These are phyloP conservation scores for Ormyrus labotus DNA, from an alignment of 2,888 invertebrate genomes.

Conservation along the genomic window DNA sequence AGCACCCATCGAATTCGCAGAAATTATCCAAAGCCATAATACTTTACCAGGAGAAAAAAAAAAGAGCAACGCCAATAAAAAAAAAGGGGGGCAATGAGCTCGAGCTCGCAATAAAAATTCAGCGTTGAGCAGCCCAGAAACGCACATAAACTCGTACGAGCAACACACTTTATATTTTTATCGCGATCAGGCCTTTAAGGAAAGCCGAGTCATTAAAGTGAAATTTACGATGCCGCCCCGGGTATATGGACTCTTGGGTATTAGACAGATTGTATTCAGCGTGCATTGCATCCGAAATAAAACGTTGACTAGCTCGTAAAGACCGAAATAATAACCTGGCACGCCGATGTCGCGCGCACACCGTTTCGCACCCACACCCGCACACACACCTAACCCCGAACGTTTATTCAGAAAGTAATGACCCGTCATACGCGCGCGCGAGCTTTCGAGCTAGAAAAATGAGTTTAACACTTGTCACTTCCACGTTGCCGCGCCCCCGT, in stretches of 20 bases:
- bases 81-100: not conserved
- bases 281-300: conserved; percentile 36
- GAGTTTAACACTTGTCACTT: conserved; percentile 51
- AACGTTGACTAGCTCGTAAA: conserved; percentile 50
- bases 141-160: not conserved
- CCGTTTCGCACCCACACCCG: too few species aligned
- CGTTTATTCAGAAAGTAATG: conserved; percentile 53
- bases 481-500: conserved; percentile 17
- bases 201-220: conserved; percentile 4
- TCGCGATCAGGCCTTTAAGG: conserved; percentile 6
- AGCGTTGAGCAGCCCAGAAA: not conserved
- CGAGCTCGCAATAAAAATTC: conserved; percentile 25
- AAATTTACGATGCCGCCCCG: conserved; percentile 13
- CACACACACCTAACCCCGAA: not conserved
- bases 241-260: not conserved
- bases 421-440: conserved; percentile 42
- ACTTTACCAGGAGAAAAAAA: not conserved
- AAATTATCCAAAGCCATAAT: too few species aligned
- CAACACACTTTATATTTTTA: not conserved
- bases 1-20: too few species aligned
- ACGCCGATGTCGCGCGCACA: not conserved
- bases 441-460: conserved; percentile 42
- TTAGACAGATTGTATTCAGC: conserved; percentile 46
- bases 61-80: not conserved
- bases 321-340: conserved; percentile 36